Base-by-base conservation (phyloP, 2,113 vertebrate genomes). In the Charina bottae region DNA sequence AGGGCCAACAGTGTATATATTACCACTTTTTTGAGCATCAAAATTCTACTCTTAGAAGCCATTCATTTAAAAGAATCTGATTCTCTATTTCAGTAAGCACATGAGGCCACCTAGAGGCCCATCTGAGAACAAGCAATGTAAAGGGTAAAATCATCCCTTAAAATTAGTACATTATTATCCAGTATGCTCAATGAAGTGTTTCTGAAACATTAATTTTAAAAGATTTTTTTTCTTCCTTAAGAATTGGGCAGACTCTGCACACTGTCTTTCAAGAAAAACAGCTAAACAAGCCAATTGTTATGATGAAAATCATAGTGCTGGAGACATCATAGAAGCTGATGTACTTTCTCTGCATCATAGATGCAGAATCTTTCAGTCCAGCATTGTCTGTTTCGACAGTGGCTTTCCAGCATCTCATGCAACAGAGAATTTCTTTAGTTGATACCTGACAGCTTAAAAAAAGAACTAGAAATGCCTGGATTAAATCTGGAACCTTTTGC, bases 101-200 rank as follows among this genome's bases (percentile, higher is more conserved):
- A 87, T 8, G 15, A 58, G 53, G 85, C 85, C 90, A 87, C 64
- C 90, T 91, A 87, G 85, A 58, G 90, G 85, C 46, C 85, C 5
- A 17, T 87, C 28, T 58, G 6, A 68, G 28, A 54, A 42, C 62
- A 42, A 46, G 49, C 84, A 78, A 6, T 55, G 3, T 21, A 12
- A 87, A 28, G 17, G 12, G 8, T 49, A 42, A 87, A 56, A 91
- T 0, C 15, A 6, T 64, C 11, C 68, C 33, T 15, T 24, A 13
- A 85, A 37, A n/a, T 5, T 55, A 55, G 28, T 13, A 23, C 8
- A 3, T 55, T 85, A 19, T 11, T 13, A n/a, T 28, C 60, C 37
- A 55, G 5, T 58, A 17, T 83, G 53, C 23, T 55, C 64, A 85
- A 91, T 72, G 6, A 68, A 72, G 24, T 42, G 56, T 42, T 87